A percentile compares a stretch with the other conserved stretches of the same genome.
Evolutionary conservation across 2,113 vertebrate genomes (phyloP).

Genomic region (Nyctibius bracteatus): DNA sequence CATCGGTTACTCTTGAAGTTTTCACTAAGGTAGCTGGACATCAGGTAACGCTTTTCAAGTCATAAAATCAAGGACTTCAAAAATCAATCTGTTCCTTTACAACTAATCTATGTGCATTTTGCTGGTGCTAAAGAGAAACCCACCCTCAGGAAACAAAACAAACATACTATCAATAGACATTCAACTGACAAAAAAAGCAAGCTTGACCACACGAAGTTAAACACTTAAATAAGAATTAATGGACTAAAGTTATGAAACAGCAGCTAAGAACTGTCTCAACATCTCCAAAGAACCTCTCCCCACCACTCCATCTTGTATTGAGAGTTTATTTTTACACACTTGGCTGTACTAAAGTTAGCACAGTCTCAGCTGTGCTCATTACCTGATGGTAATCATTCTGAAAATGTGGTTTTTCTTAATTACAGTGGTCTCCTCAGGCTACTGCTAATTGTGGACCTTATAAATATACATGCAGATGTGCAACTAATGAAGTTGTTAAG

Average conservation of each 20-base stretch:
- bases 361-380: slow-evolving; percentile 27
- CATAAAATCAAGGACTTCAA: neutral
- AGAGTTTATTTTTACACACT: slow-evolving; percentile 62
- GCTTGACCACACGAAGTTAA: neutral
- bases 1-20: neutral
- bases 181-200: neutral
- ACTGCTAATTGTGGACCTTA: neutral
- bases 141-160: neutral
- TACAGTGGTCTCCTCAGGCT: neutral
- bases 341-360: slow-evolving; percentile 53
- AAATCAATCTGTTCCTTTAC: neutral
- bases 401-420: neutral
- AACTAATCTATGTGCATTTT: neutral
- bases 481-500: neutral
- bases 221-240: slow-evolving; percentile 17
- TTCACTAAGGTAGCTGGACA: neutral
- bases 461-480: slow-evolving; percentile 9
- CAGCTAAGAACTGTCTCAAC: neutral
- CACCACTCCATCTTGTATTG: slow-evolving; percentile 21
- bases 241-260: slow-evolving; percentile 25
- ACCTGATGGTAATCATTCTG: slow-evolving; percentile 29
- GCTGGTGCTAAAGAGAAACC: neutral
- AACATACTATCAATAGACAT: neutral
- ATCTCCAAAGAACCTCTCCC: neutral
- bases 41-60: neutral